Evolutionary conservation across 2,797 vertebrate species (phyloP).

Genomic region (Todus mexicanus): DNA sequence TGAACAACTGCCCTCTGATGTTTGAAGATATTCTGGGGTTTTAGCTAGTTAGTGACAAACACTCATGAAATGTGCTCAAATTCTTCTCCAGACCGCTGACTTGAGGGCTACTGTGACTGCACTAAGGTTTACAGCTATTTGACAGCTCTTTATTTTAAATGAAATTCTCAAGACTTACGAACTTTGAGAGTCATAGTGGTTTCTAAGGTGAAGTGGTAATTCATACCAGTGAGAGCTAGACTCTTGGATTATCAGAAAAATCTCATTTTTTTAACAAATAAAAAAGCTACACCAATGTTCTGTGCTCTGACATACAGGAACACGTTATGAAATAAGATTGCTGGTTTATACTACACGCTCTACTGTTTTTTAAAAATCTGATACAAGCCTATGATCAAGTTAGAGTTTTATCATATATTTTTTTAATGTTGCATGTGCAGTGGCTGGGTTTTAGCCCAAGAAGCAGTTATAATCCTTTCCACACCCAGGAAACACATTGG

Average conservation of each 20-base stretch:
- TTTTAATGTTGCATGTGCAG: neutral
- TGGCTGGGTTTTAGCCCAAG: neutral
- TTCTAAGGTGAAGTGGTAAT: neutral
- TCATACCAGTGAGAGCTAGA: neutral
- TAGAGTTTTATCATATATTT: neutral
- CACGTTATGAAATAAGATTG: neutral
- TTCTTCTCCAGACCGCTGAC: neutral
- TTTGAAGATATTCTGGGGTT: conserved; percentile 17
- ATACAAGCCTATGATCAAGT: neutral
- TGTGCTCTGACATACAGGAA: neutral
- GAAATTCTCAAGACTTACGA: neutral
- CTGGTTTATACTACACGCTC: neutral
- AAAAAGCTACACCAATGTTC: neutral
- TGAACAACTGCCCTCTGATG: conserved; percentile 34
- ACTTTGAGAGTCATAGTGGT: neutral
- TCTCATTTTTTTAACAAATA: neutral
- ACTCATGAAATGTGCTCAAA: neutral
- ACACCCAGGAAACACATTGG: neutral
- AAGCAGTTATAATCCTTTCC: neutral
- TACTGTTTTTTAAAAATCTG: conserved; percentile 40
- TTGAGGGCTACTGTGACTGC: neutral
- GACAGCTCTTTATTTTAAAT: neutral
- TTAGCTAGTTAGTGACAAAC: neutral
- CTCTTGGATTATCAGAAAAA: neutral
- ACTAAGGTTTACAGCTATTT: neutral